These are phyloP conservation scores for Equus przewalskii DNA, from an alignment of 2,113 vertebrate species.

Conservation along the genomic window DNA sequence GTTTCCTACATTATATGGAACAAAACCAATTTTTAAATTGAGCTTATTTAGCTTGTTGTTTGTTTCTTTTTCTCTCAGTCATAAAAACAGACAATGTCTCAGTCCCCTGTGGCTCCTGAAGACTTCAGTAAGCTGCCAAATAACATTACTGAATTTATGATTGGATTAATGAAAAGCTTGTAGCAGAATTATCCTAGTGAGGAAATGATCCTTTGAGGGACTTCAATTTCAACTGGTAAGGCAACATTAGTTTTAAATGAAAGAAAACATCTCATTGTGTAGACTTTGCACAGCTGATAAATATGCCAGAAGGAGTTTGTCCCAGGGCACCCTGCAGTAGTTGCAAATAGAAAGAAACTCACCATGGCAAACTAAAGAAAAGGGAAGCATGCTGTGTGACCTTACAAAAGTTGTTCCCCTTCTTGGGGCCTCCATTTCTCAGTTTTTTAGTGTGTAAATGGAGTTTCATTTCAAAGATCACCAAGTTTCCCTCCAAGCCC, in stretches of 20 bases:
- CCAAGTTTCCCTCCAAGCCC: not conserved
- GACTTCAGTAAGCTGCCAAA: slow-evolving; percentile 85
- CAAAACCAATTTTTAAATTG: slow-evolving; percentile 25
- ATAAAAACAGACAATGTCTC: slow-evolving; percentile 83
- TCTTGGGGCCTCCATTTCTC: not conserved
- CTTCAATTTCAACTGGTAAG: slow-evolving; percentile 82
- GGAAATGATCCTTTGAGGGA: slow-evolving; percentile 84
- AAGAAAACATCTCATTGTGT: slow-evolving; percentile 82
- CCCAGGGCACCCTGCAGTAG: slow-evolving; percentile 46
- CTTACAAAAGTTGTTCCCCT: not conserved
- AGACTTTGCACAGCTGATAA: slow-evolving; percentile 75
- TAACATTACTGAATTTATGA: slow-evolving; percentile 84
- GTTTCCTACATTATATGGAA: not conserved
- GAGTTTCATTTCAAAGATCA: slow-evolving; percentile 1
- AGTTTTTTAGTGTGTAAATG: not conserved
- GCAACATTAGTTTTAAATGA: slow-evolving; percentile 86
- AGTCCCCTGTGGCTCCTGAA: slow-evolving; percentile 82
- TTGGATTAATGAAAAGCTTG: slow-evolving; percentile 88
- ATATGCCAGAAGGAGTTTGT: slow-evolving; percentile 63
- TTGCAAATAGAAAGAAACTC: slow-evolving; percentile 60
- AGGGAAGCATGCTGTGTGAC: not conserved
- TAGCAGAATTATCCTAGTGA: slow-evolving; percentile 86
- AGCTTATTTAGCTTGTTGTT: slow-evolving; percentile 15
- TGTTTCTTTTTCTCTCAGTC: slow-evolving; percentile 59
- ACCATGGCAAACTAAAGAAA: slow-evolving; percentile 20